Percentiles rank a stretch among this genome's conserved stretches.
Evolutionary conservation across 2,113 vertebrate genomes (phyloP).

Genomic region (Buteo buteo): DNA sequence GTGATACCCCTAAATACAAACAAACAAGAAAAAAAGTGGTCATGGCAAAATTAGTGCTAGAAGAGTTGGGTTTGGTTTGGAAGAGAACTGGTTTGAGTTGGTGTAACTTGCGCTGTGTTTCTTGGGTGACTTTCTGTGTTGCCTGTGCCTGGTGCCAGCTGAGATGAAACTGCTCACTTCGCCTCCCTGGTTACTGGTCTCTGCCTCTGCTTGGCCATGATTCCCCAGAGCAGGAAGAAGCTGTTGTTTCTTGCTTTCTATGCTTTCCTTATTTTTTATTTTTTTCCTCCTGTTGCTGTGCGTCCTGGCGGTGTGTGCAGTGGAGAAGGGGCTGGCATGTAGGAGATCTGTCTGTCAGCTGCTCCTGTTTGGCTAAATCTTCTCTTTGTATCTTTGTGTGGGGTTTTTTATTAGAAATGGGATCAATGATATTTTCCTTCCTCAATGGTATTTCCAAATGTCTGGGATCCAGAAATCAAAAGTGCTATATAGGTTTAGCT

Average conservation of each 20-base stretch:
- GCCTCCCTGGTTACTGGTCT: background rate
- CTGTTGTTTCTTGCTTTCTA: background rate
- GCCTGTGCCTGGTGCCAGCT: background rate
- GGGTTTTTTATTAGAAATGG: background rate
- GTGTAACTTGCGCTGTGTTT: background rate
- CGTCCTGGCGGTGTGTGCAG: background rate
- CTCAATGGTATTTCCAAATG: background rate
- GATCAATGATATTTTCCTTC: background rate
- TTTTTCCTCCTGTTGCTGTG: background rate
- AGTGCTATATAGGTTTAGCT: background rate
- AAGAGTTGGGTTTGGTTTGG: background rate
- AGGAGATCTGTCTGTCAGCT: background rate
- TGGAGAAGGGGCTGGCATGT: background rate
- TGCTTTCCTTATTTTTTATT: rapidly evolving
- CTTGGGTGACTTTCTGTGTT: background rate
- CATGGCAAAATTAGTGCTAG: background rate
- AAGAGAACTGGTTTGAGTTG: background rate
- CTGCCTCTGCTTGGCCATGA: background rate
- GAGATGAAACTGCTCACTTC: background rate
- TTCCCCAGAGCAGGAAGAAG: background rate
- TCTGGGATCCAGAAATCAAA: background rate
- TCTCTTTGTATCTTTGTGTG: background rate
- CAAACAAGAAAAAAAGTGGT: background rate
- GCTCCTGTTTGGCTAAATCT: background rate
- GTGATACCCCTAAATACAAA: background rate